Evolutionary conservation across 92 coral and sea anemone genomes (phyloP).

Genomic region (Siderastrea radians): DNA sequence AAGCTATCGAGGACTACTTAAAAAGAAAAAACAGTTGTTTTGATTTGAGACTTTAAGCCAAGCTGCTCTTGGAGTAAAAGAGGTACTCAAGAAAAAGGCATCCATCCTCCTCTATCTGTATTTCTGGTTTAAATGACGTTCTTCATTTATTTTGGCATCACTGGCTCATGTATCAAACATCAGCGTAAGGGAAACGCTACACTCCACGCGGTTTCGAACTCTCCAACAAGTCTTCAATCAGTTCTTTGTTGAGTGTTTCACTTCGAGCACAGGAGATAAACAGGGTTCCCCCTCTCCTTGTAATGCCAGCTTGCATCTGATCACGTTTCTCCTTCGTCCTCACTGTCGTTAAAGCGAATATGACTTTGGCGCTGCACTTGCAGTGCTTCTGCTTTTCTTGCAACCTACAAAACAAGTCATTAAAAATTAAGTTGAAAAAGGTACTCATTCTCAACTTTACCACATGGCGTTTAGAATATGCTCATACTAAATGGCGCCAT

Average conservation of each 20-base stretch:
- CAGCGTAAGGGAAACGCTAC: background rate
- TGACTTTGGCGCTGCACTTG: slow-evolving; percentile 83
- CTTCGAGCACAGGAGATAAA: background rate
- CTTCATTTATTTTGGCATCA: too few relatives aligned
- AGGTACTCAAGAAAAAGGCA: too few relatives aligned
- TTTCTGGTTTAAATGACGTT: too few relatives aligned
- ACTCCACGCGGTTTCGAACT: background rate
- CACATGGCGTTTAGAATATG: too few relatives aligned
- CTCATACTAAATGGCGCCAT: too few relatives aligned
- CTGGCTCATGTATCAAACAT: too few relatives aligned
- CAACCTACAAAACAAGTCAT: slow-evolving; percentile 59
- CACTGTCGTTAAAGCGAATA: slow-evolving; percentile 80
- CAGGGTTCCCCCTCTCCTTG: background rate
- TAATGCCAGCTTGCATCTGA: background rate
- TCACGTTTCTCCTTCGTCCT: slow-evolving; percentile 26
- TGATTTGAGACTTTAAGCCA: too few relatives aligned
- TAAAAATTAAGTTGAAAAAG: background rate
- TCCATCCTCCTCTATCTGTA: too few relatives aligned
- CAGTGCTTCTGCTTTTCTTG: slow-evolving; percentile 83
- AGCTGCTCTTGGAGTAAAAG: too few relatives aligned
- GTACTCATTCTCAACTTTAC: background rate
- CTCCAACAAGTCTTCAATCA: background rate
- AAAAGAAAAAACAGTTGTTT: too few relatives aligned
- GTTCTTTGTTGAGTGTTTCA: background rate
- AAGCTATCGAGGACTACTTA: too few relatives aligned